phyloP scores from a whole-genome alignment of 2,113 vertebrate species.

The Butorides virescens region DNA sequence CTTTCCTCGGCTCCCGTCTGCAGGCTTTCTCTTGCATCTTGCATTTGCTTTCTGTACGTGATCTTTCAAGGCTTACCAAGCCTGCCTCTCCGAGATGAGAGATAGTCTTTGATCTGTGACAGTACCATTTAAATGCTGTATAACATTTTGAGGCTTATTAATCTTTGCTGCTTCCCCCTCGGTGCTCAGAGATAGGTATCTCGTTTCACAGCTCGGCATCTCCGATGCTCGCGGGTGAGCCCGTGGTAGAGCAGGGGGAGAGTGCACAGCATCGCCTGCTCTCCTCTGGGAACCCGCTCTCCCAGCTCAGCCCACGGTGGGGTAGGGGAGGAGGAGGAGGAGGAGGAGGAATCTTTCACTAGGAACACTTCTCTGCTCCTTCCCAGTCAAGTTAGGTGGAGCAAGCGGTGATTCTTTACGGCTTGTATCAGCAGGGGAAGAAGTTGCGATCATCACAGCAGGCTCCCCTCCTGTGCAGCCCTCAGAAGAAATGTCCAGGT shows the following conservation, averaged over 20 bases:
- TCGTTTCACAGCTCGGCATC: conserved; percentile 1
- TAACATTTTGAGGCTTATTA: conserved; percentile 28
- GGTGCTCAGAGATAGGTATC: neutral
- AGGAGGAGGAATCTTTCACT: neutral
- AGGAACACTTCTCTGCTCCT: neutral
- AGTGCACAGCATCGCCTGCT: neutral
- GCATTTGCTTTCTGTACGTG: conserved; percentile 8
- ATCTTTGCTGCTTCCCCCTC: neutral
- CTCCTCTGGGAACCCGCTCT: neutral
- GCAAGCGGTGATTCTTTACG: neutral
- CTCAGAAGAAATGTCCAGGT: neutral
- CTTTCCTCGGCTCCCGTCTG: neutral
- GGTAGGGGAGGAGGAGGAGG: neutral
- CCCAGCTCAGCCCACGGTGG: neutral
- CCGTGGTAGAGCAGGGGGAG: neutral
- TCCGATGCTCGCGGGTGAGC: neutral
- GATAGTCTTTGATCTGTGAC: conserved; percentile 21
- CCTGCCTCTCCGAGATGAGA: neutral
- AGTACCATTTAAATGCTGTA: conserved; percentile 15
- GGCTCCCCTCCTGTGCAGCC: neutral
- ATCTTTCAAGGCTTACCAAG: neutral
- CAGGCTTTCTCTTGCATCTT: conserved; percentile 16
- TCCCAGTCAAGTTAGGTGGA: neutral
- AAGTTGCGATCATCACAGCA: neutral
- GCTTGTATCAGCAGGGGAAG: neutral